A percentile compares a stretch with the other conserved stretches of the same genome.
phyloP scores from a whole-genome alignment of 2,797 vertebrate species.

The Bradypodion ventrale region DNA sequence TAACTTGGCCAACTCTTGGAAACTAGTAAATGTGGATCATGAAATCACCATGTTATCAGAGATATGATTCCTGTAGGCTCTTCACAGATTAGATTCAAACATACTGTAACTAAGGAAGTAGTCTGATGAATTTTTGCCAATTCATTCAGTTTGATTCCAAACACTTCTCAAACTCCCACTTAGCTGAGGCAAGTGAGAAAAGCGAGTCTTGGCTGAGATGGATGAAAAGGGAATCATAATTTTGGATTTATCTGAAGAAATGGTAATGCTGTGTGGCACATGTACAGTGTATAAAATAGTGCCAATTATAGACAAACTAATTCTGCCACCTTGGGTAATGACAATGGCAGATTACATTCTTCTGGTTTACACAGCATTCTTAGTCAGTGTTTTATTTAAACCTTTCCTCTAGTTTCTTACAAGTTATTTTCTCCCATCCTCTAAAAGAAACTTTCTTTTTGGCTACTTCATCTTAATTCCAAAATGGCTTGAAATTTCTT shows the following conservation, averaged over 20 bases:
- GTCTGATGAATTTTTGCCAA: background rate
- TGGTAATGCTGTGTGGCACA: conserved; percentile 9
- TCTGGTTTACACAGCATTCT: background rate
- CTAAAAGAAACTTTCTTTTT: background rate
- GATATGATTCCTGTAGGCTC: too few relatives aligned
- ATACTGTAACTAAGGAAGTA: background rate
- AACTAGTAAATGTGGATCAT: background rate
- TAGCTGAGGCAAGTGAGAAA: background rate
- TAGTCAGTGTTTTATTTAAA: background rate
- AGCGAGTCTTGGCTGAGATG: background rate
- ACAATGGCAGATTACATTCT: background rate
- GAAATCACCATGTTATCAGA: background rate
- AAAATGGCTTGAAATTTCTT: background rate
- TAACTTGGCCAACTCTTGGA: background rate
- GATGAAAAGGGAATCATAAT: background rate
- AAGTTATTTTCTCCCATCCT: background rate
- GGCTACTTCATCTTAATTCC: background rate
- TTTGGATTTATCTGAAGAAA: conserved; percentile 14
- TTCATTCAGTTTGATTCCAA: background rate
- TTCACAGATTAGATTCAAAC: background rate
- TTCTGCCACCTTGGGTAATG: background rate
- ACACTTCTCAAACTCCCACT: conserved; percentile 4
- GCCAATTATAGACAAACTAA: background rate
- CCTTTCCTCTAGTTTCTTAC: background rate
- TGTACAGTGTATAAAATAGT: conserved; percentile 6